Base-by-base conservation (phyloP, 2,888 invertebrate genomes). In the Aricia artaxerxes region DNA sequence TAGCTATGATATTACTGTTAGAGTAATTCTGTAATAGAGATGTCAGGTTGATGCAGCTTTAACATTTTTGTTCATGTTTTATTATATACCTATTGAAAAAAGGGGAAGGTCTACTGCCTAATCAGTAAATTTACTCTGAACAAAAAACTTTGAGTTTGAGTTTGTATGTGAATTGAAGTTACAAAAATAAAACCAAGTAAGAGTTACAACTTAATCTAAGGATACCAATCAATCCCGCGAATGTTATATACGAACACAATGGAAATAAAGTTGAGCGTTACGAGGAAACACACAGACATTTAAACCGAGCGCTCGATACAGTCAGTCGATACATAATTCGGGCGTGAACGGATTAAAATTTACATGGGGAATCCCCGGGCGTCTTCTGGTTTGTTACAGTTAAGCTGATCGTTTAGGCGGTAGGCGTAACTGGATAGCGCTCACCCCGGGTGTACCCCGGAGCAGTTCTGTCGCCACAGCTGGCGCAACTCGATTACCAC, bases 291-390 rank as follows among this genome's bases (percentile, higher is more conserved):
- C 9, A 31, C 1, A 31, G 57, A 60, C 11, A 31, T 64, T 24
- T 24, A 64, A 64, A 64, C 31, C 24, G 24, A 64, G 24, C 11
- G 24, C 1, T 64, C 31, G 64, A 64, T 64, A 64, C 64, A 64
- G 60, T 69, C 83, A 89, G 89, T 90, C 91, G 90, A 91, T 91
- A 88, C 90, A 91, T 73, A 40, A 73, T 73, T 73, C 40, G 40
- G 72, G 44, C 49, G n/a, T 49, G 49, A 75, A 75, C 31, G 31
- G 75, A 49, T 75, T 75, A 31, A 24, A 75, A 64, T 75, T 75
- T 75, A n/a, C 75, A 53, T 31, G 73, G 31, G 64, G 31, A 40
- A 31, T 53, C 53, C 75, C 44, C 49, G 44, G 24, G 13, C 75
- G 53, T 49, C 73, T 53, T 80, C 78, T 69, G 73, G 77, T 77